Percentiles rank a stretch among this genome's conserved stretches.
phyloP scores from a whole-genome alignment of 2,797 vertebrate genomes.

The Rhynchotus rufescens region DNA sequence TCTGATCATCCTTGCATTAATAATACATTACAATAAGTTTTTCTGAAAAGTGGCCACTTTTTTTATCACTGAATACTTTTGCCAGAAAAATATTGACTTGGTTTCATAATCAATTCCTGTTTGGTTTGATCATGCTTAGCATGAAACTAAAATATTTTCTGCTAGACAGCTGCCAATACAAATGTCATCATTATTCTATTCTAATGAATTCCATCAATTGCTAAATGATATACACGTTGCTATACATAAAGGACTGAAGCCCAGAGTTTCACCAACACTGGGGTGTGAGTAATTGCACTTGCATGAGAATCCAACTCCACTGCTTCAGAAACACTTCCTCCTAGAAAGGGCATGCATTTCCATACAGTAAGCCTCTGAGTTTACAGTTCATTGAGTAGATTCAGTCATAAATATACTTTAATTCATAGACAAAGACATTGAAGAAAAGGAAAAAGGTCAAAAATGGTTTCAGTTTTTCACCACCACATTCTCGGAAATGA shows the following conservation, averaged over 20 bases:
- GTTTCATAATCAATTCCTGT: constrained; percentile 76
- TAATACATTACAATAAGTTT: constrained; percentile 80
- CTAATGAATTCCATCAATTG: constrained; percentile 66
- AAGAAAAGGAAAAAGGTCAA: background rate
- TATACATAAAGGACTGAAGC: constrained; percentile 10
- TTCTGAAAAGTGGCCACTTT: constrained; percentile 68
- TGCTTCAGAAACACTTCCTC: background rate
- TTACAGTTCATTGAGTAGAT: background rate
- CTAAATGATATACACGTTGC: constrained; percentile 68
- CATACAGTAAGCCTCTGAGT: constrained; percentile 3
- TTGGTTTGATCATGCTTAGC: constrained; percentile 75
- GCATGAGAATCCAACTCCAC: background rate
- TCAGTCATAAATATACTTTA: background rate
- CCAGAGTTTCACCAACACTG: background rate
- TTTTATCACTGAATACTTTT: constrained; percentile 66
- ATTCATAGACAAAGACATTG: background rate
- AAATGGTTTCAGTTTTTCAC: constrained; percentile 10
- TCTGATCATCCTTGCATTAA: constrained; percentile 83
- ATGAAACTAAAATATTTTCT: constrained; percentile 67
- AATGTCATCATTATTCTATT: constrained; percentile 55
- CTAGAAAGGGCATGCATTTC: background rate
- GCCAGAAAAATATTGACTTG: constrained; percentile 78
- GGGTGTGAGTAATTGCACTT: background rate
- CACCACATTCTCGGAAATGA: background rate
- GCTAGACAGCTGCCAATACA: constrained; percentile 57